phyloP scores from a whole-genome alignment of 2,797 vertebrate species.

The Dryobates pubescens region DNA sequence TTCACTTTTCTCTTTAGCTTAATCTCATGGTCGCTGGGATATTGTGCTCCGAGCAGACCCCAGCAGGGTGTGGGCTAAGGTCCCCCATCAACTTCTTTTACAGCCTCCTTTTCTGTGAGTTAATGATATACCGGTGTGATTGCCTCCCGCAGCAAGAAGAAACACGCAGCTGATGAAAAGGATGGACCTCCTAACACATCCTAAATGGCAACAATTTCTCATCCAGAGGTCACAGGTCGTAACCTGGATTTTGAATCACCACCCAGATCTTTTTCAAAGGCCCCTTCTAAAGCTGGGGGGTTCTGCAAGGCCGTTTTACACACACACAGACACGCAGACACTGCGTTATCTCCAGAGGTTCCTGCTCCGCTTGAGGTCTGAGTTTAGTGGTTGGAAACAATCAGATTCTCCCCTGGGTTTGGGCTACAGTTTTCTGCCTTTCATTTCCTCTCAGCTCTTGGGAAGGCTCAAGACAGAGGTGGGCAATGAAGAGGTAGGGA shows the following conservation, averaged over 20 bases:
- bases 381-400: constrained; percentile 30
- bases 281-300: constrained; percentile 72
- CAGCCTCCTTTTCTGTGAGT: constrained; percentile 91
- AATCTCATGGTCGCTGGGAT: constrained; percentile 97
- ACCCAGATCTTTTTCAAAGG: constrained; percentile 80
- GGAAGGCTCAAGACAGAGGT: background rate
- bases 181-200: constrained; percentile 87
- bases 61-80: constrained; percentile 91
- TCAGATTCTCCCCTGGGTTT: background rate
- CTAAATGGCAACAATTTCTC: constrained; percentile 94
- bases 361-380: background rate
- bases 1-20: constrained; percentile 97
- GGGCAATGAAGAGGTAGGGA: background rate
- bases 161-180: constrained; percentile 90
- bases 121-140: constrained; percentile 95
- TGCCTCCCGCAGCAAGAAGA: constrained; percentile 87
- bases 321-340: background rate
- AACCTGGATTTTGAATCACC: constrained; percentile 84
- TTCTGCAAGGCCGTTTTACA: background rate
- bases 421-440: background rate
- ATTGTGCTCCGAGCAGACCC: constrained; percentile 92
- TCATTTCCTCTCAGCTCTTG: background rate
- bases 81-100: constrained; percentile 92
- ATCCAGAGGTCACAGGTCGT: constrained; percentile 89
- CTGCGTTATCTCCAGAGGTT: background rate